phyloP scores from a whole-genome alignment of 2,113 vertebrate species.

The Balaenoptera acutorostrata region DNA sequence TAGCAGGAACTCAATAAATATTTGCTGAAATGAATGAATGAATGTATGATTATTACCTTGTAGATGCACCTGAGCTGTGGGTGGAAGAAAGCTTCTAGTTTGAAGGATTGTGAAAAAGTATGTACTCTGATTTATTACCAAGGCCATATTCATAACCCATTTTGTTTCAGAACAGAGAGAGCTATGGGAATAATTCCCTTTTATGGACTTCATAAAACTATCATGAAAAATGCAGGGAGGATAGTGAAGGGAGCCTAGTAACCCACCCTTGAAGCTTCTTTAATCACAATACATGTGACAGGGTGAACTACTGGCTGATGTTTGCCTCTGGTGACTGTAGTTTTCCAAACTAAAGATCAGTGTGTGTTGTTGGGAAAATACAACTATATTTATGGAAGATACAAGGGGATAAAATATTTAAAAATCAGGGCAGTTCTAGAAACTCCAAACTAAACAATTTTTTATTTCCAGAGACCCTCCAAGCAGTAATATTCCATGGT shows the following conservation, averaged over 20 bases:
- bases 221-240: background rate
- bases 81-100: background rate
- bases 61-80: background rate
- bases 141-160: background rate
- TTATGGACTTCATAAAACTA: background rate
- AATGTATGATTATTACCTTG: background rate
- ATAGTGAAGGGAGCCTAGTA: fast-evolving
- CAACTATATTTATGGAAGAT: background rate
- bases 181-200: background rate
- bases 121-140: background rate
- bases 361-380: background rate
- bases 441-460: background rate
- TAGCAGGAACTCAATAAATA: background rate
- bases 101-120: background rate
- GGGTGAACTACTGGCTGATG: background rate
- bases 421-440: background rate
- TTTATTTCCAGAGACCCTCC: background rate
- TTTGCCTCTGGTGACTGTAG: background rate
- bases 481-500: background rate
- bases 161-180: background rate
- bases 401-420: background rate
- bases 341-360: background rate
- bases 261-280: background rate
- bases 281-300: background rate
- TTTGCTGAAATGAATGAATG: background rate